Base-by-base conservation (phyloP, 1,140 invertebrate genomes). In the Rhopalosiphum maidis region DNA sequence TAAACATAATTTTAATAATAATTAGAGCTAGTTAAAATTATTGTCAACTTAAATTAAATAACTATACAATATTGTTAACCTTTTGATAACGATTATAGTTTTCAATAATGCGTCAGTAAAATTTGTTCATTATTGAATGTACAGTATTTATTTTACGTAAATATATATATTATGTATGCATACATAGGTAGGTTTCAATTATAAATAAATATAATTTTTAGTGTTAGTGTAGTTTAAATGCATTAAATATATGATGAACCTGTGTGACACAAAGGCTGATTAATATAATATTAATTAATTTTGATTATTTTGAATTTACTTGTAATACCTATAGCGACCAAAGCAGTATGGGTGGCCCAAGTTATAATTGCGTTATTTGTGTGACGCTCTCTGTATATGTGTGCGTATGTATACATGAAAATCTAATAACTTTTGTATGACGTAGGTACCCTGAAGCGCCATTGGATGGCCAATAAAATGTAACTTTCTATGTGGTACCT, bases 341-440 rank as follows among this genome's bases (percentile, higher is more conserved):
- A 85, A 25, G 48, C 87, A 37, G 35, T 43, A 46, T 46, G 91
- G 91, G 68, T 83, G 91, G 91, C 91, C 90, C 46, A 51, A 92
- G 60, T 92, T 92, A 83, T 92, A 92, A 92, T 92, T 92, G 68
- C 35, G 46, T 92, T 92, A 92, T 37, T 35, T 15, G 46, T 82
- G 43, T 77, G 60, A 77, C 60, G 60, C 60, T n/a, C 60, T 77
- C 60, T 77, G 60, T 77, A n/a, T 18, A 6, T n/a, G 60, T 77
- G 60, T 77, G 9, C 22, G 68, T 91, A 30, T 82, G 7, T 77
- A 77, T 77, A 77, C 41, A 83, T 35, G 60, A 92, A 92, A 92
- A 92, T 92, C 91, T 83, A 92, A 92, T 92, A 92, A 92, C 41
- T 92, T 92, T 83, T 35, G 41, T 92, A 35, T 35, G 46, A 48